phyloP scores from a whole-genome alignment of 2,888 invertebrate genomes.

The Gastrophysa polygoni region DNA sequence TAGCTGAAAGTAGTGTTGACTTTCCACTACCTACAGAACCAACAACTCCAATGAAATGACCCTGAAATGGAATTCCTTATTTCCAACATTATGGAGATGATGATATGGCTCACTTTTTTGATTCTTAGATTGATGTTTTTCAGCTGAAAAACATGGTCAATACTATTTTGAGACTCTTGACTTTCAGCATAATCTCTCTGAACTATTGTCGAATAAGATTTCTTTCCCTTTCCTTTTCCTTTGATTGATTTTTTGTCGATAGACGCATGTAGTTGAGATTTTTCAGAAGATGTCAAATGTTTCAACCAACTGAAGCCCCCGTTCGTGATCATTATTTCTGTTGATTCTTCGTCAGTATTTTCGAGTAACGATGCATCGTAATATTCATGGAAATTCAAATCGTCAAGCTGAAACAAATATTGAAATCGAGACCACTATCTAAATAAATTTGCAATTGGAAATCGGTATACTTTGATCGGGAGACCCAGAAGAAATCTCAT shows the following conservation, averaged over 20 bases:
- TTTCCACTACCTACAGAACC: slow-evolving; percentile 94
- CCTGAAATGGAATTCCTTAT: slow-evolving; percentile 57
- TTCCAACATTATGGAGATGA: not conserved
- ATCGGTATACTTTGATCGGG: no score
- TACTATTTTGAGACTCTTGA: slow-evolving; percentile 28
- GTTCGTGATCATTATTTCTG: slow-evolving; percentile 64
- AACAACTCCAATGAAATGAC: slow-evolving; percentile 83
- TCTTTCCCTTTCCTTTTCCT: slow-evolving; percentile 61
- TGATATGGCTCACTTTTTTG: slow-evolving; percentile 53
- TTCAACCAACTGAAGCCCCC: slow-evolving; percentile 68
- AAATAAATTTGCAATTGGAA: no score
- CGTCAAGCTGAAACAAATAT: slow-evolving; percentile 67
- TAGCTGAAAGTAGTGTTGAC: slow-evolving; percentile 80
- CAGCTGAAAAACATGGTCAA: slow-evolving; percentile 50
- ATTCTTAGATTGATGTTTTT: slow-evolving; percentile 55
- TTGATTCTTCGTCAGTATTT: slow-evolving; percentile 51
- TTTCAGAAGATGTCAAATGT: slow-evolving; percentile 53
- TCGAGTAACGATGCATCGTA: slow-evolving; percentile 60
- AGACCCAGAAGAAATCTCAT: no score
- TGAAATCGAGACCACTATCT: no score
- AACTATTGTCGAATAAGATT: slow-evolving; percentile 20
- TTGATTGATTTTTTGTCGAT: slow-evolving; percentile 48
- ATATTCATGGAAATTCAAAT: slow-evolving; percentile 67
- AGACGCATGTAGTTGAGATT: slow-evolving; percentile 43
- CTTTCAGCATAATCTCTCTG: slow-evolving; percentile 44